phyloP scores from a whole-genome alignment of 2,888 invertebrate species.

The Tenthredo livida region DNA sequence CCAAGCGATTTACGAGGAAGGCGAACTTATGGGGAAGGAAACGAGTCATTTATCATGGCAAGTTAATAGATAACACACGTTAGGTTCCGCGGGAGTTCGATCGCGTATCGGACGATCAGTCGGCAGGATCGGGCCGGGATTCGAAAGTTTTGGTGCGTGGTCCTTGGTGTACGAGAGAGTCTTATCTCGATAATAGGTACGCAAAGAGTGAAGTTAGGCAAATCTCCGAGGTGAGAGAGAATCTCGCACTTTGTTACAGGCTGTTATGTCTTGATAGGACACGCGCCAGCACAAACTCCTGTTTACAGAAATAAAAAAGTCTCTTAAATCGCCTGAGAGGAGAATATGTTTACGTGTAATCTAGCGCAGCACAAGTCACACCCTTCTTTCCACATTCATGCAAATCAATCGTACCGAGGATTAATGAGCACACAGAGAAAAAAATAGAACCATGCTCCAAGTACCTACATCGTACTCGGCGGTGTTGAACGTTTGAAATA shows the following conservation, averaged over 20 bases:
- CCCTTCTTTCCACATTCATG: neutral
- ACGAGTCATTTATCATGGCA: conserved; percentile 69
- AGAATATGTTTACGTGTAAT: neutral
- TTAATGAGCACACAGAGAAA: neutral
- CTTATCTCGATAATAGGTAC: conserved; percentile 46
- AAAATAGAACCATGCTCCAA: neutral
- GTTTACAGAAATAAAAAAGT: neutral
- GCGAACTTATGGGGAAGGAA: conserved; percentile 67
- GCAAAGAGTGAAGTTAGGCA: conserved; percentile 37
- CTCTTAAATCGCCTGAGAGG: too few species aligned
- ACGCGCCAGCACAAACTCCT: neutral
- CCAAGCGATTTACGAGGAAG: conserved; percentile 68
- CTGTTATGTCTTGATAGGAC: neutral
- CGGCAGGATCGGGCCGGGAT: conserved; percentile 45
- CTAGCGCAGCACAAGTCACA: neutral
- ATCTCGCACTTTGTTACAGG: neutral
- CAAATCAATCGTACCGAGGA: neutral
- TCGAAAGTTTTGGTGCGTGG: conserved; percentile 45
- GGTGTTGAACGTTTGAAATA: neutral
- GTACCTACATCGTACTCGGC: neutral
- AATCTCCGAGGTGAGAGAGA: neutral
- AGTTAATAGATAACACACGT: conserved; percentile 71
- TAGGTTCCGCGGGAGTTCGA: conserved; percentile 61
- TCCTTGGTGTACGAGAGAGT: conserved; percentile 34
- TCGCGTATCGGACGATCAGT: conserved; percentile 55